phyloP scores from a whole-genome alignment of 2,113 vertebrate genomes.

The Myrmophylax atrothorax region DNA sequence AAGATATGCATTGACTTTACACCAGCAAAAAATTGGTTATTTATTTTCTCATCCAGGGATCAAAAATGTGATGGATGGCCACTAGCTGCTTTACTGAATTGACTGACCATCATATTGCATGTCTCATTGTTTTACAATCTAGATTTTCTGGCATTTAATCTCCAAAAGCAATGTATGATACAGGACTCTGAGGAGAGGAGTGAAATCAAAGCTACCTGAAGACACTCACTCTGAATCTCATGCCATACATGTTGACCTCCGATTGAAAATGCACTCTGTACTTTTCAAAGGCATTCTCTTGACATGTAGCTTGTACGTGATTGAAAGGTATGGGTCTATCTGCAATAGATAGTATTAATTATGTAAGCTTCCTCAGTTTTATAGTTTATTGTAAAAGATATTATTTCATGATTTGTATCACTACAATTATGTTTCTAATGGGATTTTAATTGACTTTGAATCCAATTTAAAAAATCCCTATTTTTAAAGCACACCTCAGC shows the following conservation, averaged over 20 bases:
- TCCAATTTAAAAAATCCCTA: constrained; percentile 67
- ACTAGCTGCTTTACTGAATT: background rate
- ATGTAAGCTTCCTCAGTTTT: constrained; percentile 53
- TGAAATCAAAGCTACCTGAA: background rate
- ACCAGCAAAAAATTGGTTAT: background rate
- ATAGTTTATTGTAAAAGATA: constrained; percentile 74
- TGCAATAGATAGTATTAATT: constrained; percentile 49
- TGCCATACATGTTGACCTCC: background rate
- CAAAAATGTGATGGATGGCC: background rate
- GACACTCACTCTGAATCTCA: background rate
- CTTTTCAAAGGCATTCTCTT: background rate
- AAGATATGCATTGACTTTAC: background rate
- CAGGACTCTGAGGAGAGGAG: background rate
- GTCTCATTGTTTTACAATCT: background rate
- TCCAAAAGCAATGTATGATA: background rate
- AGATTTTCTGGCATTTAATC: background rate
- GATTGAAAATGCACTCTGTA: background rate
- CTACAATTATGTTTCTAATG: constrained; percentile 75
- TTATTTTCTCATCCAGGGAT: background rate
- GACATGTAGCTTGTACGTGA: background rate
- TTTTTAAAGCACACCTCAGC: constrained; percentile 75
- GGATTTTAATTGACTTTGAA: constrained; percentile 80
- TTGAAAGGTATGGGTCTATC: background rate
- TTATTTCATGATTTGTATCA: constrained; percentile 74
- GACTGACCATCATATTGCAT: background rate